A percentile compares a stretch with the other conserved stretches of the same genome.
phyloP scores from a whole-genome alignment of 2,888 invertebrate genomes.

The Trissolcus brochymenae region DNA sequence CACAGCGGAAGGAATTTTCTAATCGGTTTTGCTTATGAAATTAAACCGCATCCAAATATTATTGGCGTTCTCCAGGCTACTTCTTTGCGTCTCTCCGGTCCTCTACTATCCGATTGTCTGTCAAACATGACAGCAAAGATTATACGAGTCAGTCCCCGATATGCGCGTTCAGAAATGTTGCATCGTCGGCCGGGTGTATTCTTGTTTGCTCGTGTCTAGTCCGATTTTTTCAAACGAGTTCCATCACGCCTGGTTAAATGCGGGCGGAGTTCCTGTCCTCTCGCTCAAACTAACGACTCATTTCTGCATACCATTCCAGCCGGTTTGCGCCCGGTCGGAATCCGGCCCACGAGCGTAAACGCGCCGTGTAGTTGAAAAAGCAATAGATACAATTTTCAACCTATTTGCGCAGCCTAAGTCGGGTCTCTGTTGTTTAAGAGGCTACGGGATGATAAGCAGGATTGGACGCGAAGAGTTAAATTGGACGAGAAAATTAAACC shows the following conservation, averaged over 20 bases:
- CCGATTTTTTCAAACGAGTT: slow-evolving; percentile 48
- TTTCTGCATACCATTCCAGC: slow-evolving; percentile 55
- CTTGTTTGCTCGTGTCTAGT: slow-evolving; percentile 44
- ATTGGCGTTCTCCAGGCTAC: slow-evolving; percentile 9
- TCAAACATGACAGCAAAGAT: slow-evolving; percentile 47
- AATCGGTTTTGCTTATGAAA: background rate
- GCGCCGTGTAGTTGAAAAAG: slow-evolving; percentile 29
- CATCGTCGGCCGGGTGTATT: slow-evolving; percentile 24
- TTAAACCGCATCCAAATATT: slow-evolving; percentile 36
- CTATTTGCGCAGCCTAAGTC: slow-evolving; percentile 37
- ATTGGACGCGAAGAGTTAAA: slow-evolving; percentile 37
- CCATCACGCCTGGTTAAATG: slow-evolving; percentile 49
- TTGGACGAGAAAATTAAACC: slow-evolving; percentile 42
- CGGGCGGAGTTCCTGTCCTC: slow-evolving; percentile 44
- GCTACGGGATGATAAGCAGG: slow-evolving; percentile 31
- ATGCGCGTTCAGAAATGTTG: slow-evolving; percentile 18
- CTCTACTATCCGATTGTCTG: slow-evolving; percentile 15
- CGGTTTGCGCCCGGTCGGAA: slow-evolving; percentile 44
- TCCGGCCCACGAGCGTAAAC: slow-evolving; percentile 28
- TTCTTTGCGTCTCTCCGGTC: background rate
- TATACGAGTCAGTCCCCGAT: slow-evolving; percentile 31
- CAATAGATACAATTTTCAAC: slow-evolving; percentile 47
- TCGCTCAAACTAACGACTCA: slow-evolving; percentile 41
- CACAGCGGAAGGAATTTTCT: background rate
- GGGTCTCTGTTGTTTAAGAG: slow-evolving; percentile 29